Evolutionary conservation across 2,113 vertebrate genomes (phyloP).

Genomic region (Cephalopterus ornatus): DNA sequence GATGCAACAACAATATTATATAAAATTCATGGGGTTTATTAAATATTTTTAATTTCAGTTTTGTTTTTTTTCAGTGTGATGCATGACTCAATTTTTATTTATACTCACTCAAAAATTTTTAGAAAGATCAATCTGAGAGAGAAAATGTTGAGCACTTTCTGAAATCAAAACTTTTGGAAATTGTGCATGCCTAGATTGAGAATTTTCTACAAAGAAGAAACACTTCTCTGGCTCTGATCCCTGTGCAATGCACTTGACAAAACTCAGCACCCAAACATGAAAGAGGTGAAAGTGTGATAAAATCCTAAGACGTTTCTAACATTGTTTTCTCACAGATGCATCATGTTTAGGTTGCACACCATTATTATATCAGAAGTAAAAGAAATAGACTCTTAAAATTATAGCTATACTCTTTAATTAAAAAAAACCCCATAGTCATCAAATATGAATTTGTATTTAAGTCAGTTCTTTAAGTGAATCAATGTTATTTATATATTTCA

Average conservation of each 20-base stretch:
- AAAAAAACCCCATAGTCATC: neutral
- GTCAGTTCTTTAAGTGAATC: neutral
- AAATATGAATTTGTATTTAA: neutral
- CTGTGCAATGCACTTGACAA: neutral
- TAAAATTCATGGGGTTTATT: neutral
- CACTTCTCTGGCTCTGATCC: neutral
- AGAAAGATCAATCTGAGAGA: neutral
- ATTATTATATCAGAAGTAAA: neutral
- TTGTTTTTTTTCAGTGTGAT: neutral
- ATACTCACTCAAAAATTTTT: neutral
- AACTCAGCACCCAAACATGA: neutral
- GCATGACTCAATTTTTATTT: neutral
- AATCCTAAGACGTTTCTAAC: neutral
- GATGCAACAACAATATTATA: neutral
- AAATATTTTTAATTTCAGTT: neutral
- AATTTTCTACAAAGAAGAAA: neutral
- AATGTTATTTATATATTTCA: neutral
- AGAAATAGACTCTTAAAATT: neutral
- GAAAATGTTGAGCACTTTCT: neutral
- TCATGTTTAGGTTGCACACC: neutral
- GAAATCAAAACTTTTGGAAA: neutral
- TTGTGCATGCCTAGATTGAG: fast-evolving
- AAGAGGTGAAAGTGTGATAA: neutral
- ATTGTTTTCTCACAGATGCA: neutral
- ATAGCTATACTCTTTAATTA: fast-evolving